Evolutionary conservation across 2,888 invertebrate genomes (phyloP).

Genomic region (Diplazon laetatorius): DNA sequence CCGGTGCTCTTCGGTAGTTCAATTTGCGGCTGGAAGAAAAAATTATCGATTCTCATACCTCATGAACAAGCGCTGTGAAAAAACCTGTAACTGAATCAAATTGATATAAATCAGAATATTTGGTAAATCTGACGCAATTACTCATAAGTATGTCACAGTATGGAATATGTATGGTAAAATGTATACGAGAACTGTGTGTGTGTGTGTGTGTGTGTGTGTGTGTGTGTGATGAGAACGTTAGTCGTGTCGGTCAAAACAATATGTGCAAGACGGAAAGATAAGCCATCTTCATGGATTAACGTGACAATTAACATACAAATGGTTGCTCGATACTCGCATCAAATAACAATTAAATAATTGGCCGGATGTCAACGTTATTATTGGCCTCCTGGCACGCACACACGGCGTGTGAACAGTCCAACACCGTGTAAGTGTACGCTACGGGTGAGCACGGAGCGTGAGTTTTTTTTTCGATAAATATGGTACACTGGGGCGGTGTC

Average conservation of each 20-base stretch:
- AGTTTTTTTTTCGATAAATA: constrained; percentile 14
- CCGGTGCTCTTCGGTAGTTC: too few species aligned
- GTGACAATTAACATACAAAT: constrained; percentile 68
- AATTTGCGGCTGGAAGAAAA: too few species aligned
- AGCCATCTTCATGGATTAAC: constrained; percentile 63
- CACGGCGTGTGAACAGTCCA: constrained; percentile 20
- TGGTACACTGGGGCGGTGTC: background rate
- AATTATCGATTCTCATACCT: too few species aligned
- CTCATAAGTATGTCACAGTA: too few species aligned
- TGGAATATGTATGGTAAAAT: background rate
- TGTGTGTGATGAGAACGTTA: constrained; percentile 17
- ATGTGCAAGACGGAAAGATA: constrained; percentile 32
- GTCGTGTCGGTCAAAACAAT: constrained; percentile 1
- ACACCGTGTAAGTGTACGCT: background rate
- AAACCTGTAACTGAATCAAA: too few species aligned
- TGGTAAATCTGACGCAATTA: too few species aligned
- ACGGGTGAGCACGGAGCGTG: background rate
- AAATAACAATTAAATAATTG: constrained; percentile 62
- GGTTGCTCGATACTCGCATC: constrained; percentile 55
- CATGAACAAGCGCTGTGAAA: too few species aligned
- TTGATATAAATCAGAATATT: too few species aligned
- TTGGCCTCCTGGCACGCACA: background rate
- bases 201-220: too few species aligned
- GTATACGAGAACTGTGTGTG: background rate
- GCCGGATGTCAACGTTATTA: constrained; percentile 66